Evolutionary conservation across 2,888 invertebrate species (phyloP).

Genomic region (Metallyticus violacea): DNA sequence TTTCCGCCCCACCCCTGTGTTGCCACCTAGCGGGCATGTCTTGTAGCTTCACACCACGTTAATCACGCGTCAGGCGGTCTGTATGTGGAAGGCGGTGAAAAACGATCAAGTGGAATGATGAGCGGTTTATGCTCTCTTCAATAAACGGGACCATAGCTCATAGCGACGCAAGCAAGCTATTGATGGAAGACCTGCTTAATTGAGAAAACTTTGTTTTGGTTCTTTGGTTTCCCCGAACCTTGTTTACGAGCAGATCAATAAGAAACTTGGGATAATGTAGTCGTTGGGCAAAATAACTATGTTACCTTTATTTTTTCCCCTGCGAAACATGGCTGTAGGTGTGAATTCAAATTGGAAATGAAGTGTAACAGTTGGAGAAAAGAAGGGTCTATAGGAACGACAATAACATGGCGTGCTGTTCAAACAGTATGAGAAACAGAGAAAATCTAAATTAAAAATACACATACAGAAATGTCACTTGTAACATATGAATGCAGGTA

Average conservation of each 20-base stretch:
- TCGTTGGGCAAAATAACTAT: neutral
- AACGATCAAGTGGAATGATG: constrained; percentile 1
- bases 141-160: neutral
- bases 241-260: neutral
- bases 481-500: too few relatives aligned
- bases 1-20: neutral
- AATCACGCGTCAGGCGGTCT: constrained; percentile 31
- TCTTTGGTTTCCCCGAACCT: neutral
- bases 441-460: too few relatives aligned
- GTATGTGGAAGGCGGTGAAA: constrained; percentile 18
- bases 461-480: too few relatives aligned
- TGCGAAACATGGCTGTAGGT: neutral
- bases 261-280: neutral
- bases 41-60: constrained; percentile 24
- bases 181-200: neutral
- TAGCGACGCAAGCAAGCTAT: neutral
- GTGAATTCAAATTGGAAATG: neutral
- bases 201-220: neutral
- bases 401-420: too few relatives aligned
- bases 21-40: constrained; percentile 21
- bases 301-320: neutral
- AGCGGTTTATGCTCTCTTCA: neutral
- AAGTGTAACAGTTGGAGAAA: neutral
- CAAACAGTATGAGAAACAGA: too few relatives aligned
- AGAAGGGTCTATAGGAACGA: neutral